Base-by-base conservation (phyloP, 2,113 vertebrate genomes). In the Rhinopomastus cyanomelas region DNA sequence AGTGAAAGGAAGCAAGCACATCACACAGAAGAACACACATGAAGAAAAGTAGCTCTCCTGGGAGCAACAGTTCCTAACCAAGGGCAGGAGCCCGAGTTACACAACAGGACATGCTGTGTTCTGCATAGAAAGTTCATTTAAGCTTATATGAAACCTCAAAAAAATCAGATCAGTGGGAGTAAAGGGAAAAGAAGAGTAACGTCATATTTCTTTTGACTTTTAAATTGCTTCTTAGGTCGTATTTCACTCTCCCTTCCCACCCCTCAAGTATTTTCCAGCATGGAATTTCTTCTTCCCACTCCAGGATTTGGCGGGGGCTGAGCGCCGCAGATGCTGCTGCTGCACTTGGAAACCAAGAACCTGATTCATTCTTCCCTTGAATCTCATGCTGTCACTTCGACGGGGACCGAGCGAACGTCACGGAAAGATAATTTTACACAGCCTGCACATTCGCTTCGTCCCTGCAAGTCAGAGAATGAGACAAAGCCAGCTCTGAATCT, bases 271-370 rank as follows among this genome's bases (percentile, higher is more conserved):
- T 81, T 96, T 95, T 91, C 83, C 83, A 84, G 74, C 74, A 81
- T 52, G 86, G 83, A 96, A 96, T 91, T 94, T 94, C 77, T 94
- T 73, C 79, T 96, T 91, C 93, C 92, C 92, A 95, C 92, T 95
- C 78, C 67, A 91, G 64, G 86, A 91, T 73, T 90, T 85, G 14
- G 86, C 22, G 74, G 95, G 81, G 90, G 94, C 84, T 92, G 92
- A 93, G 72, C 81, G 85, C 56, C 68, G 4, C 92, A 95, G 88
- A 95, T 93, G 84, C 84, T 91, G 84, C 84, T 91, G 81, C 92
- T 94, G 78, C 86, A 93, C 81, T 95, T 81, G 74, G 39, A 94
- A 86, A 89, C 61, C 90, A 61, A 84, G 68, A 93, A 84, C 78
- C 77, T 91, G 90, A 95, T 95, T 96, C 88, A 95, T 93, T 95